phyloP scores from a whole-genome alignment of 2,113 vertebrate species.

The Anser cygnoides region DNA sequence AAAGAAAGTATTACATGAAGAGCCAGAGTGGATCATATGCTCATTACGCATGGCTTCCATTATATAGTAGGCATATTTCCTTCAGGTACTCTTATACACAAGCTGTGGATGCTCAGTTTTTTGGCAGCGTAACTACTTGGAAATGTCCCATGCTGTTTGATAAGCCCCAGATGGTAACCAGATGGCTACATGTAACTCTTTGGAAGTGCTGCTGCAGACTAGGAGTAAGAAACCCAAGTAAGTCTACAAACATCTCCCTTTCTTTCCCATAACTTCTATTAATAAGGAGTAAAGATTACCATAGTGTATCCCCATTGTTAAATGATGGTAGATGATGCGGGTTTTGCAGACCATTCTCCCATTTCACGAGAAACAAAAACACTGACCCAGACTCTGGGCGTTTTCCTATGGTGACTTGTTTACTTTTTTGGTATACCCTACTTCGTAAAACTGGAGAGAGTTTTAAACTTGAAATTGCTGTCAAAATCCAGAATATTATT shows the following conservation, averaged over 20 bases:
- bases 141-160: slow-evolving; percentile 19
- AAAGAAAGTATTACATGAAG: not conserved
- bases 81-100: not conserved
- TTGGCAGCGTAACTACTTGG: slow-evolving; percentile 37
- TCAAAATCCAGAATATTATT: not conserved
- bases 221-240: not conserved
- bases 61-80: not conserved
- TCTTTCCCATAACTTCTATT: not conserved
- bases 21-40: not conserved
- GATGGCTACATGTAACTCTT: slow-evolving; percentile 50
- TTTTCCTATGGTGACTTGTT: not conserved
- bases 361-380: not conserved
- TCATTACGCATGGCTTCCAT: not conserved
- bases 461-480: not conserved
- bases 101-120: slow-evolving; percentile 18
- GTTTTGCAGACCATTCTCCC: not conserved
- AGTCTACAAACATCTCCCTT: not conserved
- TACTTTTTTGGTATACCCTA: not conserved
- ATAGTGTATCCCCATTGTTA: not conserved
- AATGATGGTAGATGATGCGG: not conserved
- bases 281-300: not conserved
- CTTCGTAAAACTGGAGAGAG: not conserved
- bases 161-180: slow-evolving; percentile 59
- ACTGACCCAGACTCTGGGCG: not conserved
- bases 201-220: not conserved